Evolutionary conservation across 1,140 invertebrate genomes (phyloP), one percentile per base, ranked within the genome.

Genomic region (Coboldia fuscipes): DNA sequence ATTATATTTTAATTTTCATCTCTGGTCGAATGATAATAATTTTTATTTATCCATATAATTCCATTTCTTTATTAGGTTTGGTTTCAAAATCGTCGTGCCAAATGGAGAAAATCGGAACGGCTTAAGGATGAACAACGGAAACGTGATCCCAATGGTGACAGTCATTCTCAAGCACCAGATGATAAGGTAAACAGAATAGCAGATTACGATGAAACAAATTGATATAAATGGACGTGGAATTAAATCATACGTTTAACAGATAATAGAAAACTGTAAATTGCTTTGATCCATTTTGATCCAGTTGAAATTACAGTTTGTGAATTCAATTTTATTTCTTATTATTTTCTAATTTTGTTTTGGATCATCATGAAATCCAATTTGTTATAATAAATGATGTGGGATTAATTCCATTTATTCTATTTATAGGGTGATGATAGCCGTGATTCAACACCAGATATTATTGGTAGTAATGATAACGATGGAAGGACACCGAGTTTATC

Each of bases 31-130:
- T n/a, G n/a, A n/a, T n/a, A n/a, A n/a, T n/a, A n/a, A n/a, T n/a
- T n/a, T n/a, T n/a, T 27, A 10, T 21, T 8, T 9, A 8, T 20
- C 14, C 13, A 20, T 32, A 12, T 21, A 6, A 13, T 6, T 8
- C 2, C 38, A 31, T 35, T 42, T 31, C 42, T 40, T 24, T 58
- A 57, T 31, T 49, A 89, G 84, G 85, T 90, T 2, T 92, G 85
- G 86, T 92, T 92, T 51, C 85, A 92, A 70, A 92, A 92, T 52
- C 67, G 86, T 21, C 61, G 86, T 29, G 85, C 86, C 21, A 92
- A 93, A 59, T 92, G 84, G 83, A 67, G 86, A 37, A 92, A 93
- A 57, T 81, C 79, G 24, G 84, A 89, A 49, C 63, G 83, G 14
- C 64, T 88, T 45, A 85, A 86, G 60, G 83, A 89, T 48, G 84